A percentile compares a stretch with the other conserved stretches of the same genome.
Evolutionary conservation across 2,113 vertebrate genomes (phyloP).

Genomic region (Barnardius zonarius): DNA sequence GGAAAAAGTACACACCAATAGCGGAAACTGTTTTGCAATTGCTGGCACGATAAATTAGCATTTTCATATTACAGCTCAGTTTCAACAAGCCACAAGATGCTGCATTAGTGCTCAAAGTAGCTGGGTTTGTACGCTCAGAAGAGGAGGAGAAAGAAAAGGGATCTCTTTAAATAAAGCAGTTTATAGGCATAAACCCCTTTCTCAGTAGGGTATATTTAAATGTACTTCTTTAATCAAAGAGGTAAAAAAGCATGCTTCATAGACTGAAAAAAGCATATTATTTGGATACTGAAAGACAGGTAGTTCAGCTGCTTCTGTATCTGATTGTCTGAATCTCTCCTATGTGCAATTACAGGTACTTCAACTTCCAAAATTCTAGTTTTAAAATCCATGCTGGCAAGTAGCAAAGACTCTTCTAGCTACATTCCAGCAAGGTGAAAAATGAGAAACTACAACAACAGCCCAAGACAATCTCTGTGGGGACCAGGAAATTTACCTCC

Average conservation of each 20-base stretch:
- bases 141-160: neutral
- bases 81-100: neutral
- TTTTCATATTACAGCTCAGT: neutral
- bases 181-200: neutral
- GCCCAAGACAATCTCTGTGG: neutral
- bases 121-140: neutral
- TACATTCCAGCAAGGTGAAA: neutral
- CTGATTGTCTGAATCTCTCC: neutral
- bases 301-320: neutral
- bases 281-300: neutral
- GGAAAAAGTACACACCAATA: neutral
- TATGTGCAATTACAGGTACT: neutral
- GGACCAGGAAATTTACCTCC: neutral
- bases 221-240: neutral
- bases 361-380: neutral
- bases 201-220: neutral
- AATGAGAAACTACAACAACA: neutral
- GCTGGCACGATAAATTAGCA: neutral
- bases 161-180: neutral
- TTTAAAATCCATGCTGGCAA: neutral
- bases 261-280: neutral
- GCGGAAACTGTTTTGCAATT: neutral
- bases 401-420: neutral
- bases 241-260: neutral
- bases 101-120: neutral